Evolutionary conservation across 2,113 vertebrate species (phyloP).

Genomic region (Epinephelus cyanopodus): DNA sequence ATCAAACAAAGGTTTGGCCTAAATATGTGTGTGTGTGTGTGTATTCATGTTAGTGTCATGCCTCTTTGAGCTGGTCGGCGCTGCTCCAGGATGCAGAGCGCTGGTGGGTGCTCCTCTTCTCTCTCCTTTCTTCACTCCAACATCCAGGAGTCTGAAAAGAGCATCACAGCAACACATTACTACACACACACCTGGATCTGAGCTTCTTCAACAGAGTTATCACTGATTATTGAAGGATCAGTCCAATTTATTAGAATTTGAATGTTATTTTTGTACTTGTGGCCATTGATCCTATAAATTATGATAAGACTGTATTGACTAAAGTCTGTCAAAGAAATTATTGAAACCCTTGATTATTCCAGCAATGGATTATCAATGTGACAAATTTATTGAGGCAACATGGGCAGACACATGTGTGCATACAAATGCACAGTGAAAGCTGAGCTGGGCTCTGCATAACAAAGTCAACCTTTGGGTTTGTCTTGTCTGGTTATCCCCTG

Average conservation of each 20-base stretch:
- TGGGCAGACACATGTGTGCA: background rate
- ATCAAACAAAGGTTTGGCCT: background rate
- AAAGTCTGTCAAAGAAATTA: background rate
- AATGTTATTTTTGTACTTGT: background rate
- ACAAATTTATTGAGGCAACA: background rate
- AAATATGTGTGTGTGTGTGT: slow-evolving; percentile 2
- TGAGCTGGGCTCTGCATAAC: background rate
- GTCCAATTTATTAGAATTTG: background rate
- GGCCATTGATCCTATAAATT: background rate
- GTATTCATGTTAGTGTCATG: slow-evolving; percentile 59
- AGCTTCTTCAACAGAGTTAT: background rate
- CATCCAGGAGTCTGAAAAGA: slow-evolving; percentile 91
- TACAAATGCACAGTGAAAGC: background rate
- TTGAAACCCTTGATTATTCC: background rate
- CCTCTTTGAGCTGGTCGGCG: slow-evolving; percentile 93
- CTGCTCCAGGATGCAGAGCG: slow-evolving; percentile 94
- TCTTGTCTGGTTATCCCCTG: too few species aligned
- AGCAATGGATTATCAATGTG: background rate
- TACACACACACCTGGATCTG: background rate
- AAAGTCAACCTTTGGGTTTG: too few species aligned
- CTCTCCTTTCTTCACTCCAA: slow-evolving; percentile 89
- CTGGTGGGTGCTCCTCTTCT: slow-evolving; percentile 88
- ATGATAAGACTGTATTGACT: background rate
- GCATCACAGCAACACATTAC: slow-evolving; percentile 19
- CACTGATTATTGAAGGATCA: background rate